These are phyloP conservation scores for Tamandua tetradactyla DNA, from an alignment of 2,797 vertebrate species.

Conservation along the genomic window DNA sequence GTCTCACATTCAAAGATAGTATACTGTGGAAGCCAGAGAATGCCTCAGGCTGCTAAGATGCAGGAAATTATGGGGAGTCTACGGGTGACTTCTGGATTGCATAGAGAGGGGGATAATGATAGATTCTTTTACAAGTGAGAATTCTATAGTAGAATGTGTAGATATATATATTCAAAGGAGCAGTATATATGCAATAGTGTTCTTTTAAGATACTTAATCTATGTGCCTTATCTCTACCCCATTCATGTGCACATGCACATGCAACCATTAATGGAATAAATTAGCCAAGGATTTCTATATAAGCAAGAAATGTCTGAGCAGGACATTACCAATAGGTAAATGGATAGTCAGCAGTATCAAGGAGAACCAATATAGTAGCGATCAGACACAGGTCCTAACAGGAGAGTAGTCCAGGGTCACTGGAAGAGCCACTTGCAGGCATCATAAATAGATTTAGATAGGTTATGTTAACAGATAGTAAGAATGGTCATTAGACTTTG, in stretches of 20 bases:
- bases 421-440: no score
- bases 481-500: background rate
- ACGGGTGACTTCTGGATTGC: background rate
- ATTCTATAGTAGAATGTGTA: background rate
- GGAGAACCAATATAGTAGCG: no score
- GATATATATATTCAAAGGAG: background rate
- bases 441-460: no score
- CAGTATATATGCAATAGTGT: background rate
- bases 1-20: background rate
- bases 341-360: no score
- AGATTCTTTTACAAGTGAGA: background rate
- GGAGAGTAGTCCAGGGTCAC: no score
- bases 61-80: background rate
- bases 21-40: background rate
- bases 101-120: background rate
- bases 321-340: no score
- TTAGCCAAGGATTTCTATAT: no score
- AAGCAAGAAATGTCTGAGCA: no score
- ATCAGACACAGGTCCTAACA: no score
- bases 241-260: no score
- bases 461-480: background rate
- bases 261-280: no score
- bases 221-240: background rate
- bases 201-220: background rate
- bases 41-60: background rate